Percentiles rank a stretch among this genome's conserved stretches.
Conservation (phyloP, 2,888 invertebrate species). For the Dyspetes luteomarginatus region DNA sequence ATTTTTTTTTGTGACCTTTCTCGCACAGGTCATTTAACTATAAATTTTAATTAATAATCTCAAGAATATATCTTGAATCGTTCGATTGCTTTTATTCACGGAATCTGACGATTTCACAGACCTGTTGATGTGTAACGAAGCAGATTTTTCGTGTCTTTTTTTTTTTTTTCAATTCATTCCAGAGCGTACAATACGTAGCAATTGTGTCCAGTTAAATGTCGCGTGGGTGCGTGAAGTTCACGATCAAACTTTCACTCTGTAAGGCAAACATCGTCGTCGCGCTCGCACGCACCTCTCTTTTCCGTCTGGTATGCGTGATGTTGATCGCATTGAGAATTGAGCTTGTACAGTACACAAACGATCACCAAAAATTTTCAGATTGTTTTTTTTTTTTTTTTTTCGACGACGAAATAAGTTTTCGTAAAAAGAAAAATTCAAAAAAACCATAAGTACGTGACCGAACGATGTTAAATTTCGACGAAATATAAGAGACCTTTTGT, state of each 20-base stretch:
- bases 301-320: slow-evolving; percentile 72
- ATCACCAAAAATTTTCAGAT: not conserved
- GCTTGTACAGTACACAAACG: not conserved
- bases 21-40: not conserved
- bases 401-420: not conserved
- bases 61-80: slow-evolving; percentile 20
- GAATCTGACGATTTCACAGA: not conserved
- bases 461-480: too few species aligned
- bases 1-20: not conserved
- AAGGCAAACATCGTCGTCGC: slow-evolving; percentile 38
- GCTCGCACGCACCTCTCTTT: not conserved
- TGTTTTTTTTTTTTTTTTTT: not conserved
- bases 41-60: not conserved
- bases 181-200: slow-evolving; percentile 34
- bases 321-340: slow-evolving; percentile 53
- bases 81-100: slow-evolving; percentile 13
- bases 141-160: not conserved
- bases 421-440: too few species aligned
- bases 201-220: not conserved
- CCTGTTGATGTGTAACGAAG: not conserved
- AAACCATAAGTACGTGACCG: slow-evolving; percentile 23
- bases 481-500: too few species aligned
- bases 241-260: slow-evolving; percentile 81
- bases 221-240: slow-evolving; percentile 76
- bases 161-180: slow-evolving; percentile 61